Conservation (phyloP, 1,140 invertebrate species). For the Samia ricini region DNA sequence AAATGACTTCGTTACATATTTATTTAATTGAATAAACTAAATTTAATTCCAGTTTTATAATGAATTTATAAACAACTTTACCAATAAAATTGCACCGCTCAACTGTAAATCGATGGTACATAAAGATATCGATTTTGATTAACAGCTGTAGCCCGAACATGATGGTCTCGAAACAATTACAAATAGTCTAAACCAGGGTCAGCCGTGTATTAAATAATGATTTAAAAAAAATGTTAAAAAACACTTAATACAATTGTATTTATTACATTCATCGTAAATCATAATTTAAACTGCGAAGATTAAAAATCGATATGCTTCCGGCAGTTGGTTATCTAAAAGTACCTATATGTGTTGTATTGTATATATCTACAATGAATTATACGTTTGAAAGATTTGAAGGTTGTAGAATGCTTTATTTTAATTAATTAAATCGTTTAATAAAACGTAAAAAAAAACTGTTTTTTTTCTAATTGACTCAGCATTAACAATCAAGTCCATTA, state of each 20-base stretch:
- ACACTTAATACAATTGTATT: not conserved
- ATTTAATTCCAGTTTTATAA: slow-evolving; percentile 31
- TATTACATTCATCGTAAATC: not conserved
- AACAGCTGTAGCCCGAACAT: slow-evolving; percentile 27
- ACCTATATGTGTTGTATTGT: too few species aligned
- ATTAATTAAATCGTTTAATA: not conserved
- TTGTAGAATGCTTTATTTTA: not conserved
- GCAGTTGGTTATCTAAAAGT: not conserved
- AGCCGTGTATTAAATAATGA: slow-evolving; percentile 17
- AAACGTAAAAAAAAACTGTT: not conserved
- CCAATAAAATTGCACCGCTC: slow-evolving; percentile 33
- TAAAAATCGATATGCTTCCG: not conserved
- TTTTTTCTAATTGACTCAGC: not conserved
- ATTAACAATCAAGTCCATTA: not conserved
- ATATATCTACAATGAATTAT: too few species aligned
- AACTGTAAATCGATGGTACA: slow-evolving; percentile 49
- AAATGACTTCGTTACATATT: slow-evolving; percentile 18
- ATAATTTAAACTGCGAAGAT: not conserved
- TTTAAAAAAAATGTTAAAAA: not conserved
- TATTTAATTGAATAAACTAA: slow-evolving; percentile 42
- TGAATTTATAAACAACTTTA: slow-evolving; percentile 27
- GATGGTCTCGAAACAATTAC: slow-evolving; percentile 44
- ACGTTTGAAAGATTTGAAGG: not conserved
- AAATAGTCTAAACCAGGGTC: slow-evolving; percentile 46
- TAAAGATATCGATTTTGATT: slow-evolving; percentile 34